A percentile compares a stretch with the other conserved stretches of the same genome.
These are phyloP conservation scores for Archips xylosteana DNA, from an alignment of 2,888 invertebrate genomes.

Conservation along the genomic window DNA sequence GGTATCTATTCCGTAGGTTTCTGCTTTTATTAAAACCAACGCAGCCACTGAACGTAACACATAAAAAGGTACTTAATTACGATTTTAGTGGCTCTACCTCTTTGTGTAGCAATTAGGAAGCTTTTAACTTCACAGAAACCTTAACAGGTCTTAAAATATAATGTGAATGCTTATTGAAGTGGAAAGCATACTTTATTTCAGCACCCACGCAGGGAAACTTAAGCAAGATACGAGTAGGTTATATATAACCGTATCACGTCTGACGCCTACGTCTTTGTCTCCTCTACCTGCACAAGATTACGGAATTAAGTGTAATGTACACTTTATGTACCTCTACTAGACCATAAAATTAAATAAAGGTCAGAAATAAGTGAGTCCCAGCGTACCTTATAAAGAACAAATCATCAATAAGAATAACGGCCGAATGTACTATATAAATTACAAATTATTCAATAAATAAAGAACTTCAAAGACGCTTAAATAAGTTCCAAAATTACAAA, in stretches of 20 bases:
- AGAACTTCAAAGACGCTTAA: too few species aligned
- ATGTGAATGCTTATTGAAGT: neutral
- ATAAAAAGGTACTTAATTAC: too few species aligned
- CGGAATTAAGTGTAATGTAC: neutral
- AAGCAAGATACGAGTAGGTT: neutral
- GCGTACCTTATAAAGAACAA: too few species aligned
- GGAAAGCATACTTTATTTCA: neutral
- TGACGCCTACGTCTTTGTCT: constrained; percentile 1
- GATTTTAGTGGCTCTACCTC: too few species aligned
- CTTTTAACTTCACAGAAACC: neutral
- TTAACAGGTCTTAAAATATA: neutral
- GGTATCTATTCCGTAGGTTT: too few species aligned
- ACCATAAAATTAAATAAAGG: neutral
- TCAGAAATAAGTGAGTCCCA: neutral
- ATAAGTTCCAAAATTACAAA: too few species aligned
- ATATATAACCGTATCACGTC: neutral
- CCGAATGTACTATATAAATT: too few species aligned
- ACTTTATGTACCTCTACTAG: neutral
- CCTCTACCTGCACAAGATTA: neutral
- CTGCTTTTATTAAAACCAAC: too few species aligned
- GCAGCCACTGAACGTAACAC: too few species aligned
- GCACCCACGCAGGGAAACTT: neutral
- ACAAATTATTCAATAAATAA: too few species aligned
- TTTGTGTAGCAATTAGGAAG: too few species aligned
- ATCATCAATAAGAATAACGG: too few species aligned